Conservation (phyloP, 2,797 vertebrate species). For the Coendou prehensilis region DNA sequence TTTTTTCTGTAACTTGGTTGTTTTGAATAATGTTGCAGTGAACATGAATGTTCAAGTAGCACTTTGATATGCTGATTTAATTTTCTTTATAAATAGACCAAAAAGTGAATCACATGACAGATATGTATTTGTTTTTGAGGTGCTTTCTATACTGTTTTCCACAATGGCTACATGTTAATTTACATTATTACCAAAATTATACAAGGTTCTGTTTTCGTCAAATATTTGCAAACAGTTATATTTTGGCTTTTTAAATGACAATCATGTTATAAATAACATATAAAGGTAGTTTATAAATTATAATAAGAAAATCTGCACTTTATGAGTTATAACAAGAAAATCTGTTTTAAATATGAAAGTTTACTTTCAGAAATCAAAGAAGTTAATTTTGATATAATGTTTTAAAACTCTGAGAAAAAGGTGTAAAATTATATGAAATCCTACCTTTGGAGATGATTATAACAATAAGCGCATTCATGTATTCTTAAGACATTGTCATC, state of each 20-base stretch:
- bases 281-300: background rate
- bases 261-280: background rate
- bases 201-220: background rate
- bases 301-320: background rate
- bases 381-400: slow-evolving; percentile 3
- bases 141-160: background rate
- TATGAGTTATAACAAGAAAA: background rate
- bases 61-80: background rate
- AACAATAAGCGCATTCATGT: background rate
- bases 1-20: background rate
- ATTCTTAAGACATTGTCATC: slow-evolving; percentile 2
- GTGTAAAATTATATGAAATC: background rate
- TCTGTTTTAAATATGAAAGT: slow-evolving; percentile 7
- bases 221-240: background rate
- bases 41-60: background rate
- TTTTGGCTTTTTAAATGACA: background rate
- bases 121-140: background rate
- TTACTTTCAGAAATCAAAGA: background rate
- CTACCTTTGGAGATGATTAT: background rate
- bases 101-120: background rate
- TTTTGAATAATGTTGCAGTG: background rate
- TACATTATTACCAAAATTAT: background rate
- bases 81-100: background rate
- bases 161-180: background rate
- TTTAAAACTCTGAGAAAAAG: slow-evolving; percentile 22